Evolutionary conservation across 2,888 invertebrate species (phyloP).

Genomic region (Coremacera marginata): DNA sequence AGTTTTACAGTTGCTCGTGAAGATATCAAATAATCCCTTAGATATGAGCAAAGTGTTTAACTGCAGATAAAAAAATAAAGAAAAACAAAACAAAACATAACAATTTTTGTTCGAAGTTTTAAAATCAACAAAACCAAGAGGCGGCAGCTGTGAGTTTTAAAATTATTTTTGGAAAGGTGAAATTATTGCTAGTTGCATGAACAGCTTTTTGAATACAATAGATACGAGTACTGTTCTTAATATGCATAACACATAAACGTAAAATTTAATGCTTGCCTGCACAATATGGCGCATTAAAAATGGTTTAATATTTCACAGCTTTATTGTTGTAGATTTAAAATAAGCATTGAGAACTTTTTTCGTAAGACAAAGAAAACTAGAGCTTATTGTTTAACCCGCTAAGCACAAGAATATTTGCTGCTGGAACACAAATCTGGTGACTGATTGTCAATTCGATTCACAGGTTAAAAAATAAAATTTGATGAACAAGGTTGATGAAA

Average conservation of each 20-base stretch:
- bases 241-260: background rate
- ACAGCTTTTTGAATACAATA: no score
- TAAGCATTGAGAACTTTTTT: background rate
- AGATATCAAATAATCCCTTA: constrained; percentile 47
- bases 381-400: no score
- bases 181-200: no score
- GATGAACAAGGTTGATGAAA: no score
- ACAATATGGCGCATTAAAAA: background rate
- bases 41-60: constrained; percentile 50
- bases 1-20: constrained; percentile 55
- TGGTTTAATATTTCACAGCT: background rate
- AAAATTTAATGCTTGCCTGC: background rate
- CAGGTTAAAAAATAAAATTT: no score
- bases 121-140: no score
- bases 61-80: background rate
- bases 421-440: no score
- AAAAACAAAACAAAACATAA: background rate
- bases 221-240: no score
- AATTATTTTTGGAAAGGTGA: no score
- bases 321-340: background rate
- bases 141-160: no score
- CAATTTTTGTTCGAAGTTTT: background rate
- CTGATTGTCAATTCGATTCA: no score
- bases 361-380: background rate
- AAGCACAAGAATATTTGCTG: no score